Evolutionary conservation across 2,797 vertebrate species (phyloP), one percentile per base, ranked within the genome.

Genomic region (Muscicapa striata): DNA sequence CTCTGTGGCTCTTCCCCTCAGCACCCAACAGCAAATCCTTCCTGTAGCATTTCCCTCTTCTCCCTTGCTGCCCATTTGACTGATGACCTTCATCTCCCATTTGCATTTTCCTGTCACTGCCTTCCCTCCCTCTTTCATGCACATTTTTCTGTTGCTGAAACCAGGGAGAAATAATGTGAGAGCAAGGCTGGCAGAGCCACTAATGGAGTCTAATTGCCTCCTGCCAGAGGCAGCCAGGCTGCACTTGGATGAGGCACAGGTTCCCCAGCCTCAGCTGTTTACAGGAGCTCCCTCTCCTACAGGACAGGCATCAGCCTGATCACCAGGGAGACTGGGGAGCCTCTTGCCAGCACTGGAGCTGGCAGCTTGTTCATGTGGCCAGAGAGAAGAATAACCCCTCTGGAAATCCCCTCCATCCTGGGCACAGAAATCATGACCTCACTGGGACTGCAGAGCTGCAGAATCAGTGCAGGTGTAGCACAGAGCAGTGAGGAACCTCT

Each of bases 121-220:
- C 69, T 78, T 41, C 76, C 73, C 38, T 70, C 30, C 59, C 73
- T 75, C 48, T 63, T 70, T 72, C 19, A 30, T 1, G 5, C 16
- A 75, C 52, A 19, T 77, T 90, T 90, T 72, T n/a, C 68, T 68
- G 81, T 40, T 84, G 84, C 93, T 90, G 88, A 88, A 88, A 45
- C 48, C 74, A 79, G 77, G 55, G 69, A 86, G 90, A 76, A 86
- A 57, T 49, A 36, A 81, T 9, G 48, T 21, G 78, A 95, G 81
- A 6, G 72, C 84, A 80, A 86, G 78, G 69, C 92, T 72, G 68
- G 46, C 87, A 91, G 89, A 80, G 69, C 54, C 72, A 17, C 89
- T 93, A 89, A 95, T 85, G 90, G 94, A 90, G 70, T 48, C 72
- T 90, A 94, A 96, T 87, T 94, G 93, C 75, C 72, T 94, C 62